These are phyloP conservation scores for Lagodon rhomboides DNA, from an alignment of 2,797 vertebrate genomes.

Conservation along the genomic window DNA sequence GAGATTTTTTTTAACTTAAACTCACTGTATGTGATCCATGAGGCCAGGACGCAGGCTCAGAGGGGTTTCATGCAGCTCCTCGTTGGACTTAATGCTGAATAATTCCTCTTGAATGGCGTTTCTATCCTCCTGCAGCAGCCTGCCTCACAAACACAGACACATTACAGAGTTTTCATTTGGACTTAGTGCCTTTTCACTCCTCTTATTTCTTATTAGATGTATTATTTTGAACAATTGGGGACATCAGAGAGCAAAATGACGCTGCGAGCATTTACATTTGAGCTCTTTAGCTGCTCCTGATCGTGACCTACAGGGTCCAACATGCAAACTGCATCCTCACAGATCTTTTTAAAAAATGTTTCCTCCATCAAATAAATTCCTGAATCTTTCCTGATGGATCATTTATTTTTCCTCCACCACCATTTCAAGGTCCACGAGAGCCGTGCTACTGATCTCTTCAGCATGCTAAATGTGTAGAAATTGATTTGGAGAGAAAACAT, in stretches of 20 bases:
- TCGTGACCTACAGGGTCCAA: background rate
- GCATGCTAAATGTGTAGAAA: conserved; percentile 73
- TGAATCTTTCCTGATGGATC: conserved; percentile 28
- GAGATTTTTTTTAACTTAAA: background rate
- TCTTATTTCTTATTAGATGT: background rate
- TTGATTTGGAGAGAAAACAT: conserved; percentile 82
- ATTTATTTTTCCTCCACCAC: conserved; percentile 10
- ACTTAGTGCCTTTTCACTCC: background rate
- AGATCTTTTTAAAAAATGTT: background rate
- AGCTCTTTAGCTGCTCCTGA: background rate
- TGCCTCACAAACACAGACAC: conserved; percentile 7
- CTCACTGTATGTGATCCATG: background rate
- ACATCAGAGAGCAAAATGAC: background rate
- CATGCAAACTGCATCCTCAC: conserved; percentile 6
- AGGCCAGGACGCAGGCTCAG: background rate
- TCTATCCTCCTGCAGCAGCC: conserved; percentile 28
- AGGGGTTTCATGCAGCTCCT: conserved; percentile 4
- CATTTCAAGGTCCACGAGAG: conserved; percentile 53
- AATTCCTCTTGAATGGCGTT: conserved; percentile 48
- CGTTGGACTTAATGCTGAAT: conserved; percentile 21
- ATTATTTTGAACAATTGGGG: background rate
- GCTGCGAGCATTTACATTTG: background rate
- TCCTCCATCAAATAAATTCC: conserved; percentile 35
- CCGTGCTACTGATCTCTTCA: conserved; percentile 57
- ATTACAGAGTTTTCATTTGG: background rate